Evolutionary conservation across 2,113 vertebrate genomes (phyloP).

Genomic region (Gnathonemus longibarbis): DNA sequence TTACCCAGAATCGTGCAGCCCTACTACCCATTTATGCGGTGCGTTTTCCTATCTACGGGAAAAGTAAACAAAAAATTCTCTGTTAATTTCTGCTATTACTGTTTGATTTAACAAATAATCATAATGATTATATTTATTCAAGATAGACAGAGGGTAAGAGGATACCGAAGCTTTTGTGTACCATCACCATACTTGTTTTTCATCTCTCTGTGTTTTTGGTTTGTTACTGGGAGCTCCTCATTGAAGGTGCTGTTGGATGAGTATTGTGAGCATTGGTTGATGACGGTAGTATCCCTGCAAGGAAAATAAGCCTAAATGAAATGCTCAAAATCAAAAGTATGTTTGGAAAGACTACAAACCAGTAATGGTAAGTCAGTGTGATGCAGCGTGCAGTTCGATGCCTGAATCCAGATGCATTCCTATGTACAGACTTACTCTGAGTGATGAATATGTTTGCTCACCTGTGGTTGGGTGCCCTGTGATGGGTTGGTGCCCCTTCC

Average conservation of each 20-base stretch:
- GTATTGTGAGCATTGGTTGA: slow-evolving; percentile 83
- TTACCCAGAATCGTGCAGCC: too few species aligned
- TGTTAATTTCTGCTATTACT: neutral
- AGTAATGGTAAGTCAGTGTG: neutral
- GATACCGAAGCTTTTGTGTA: neutral
- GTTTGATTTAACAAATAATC: neutral
- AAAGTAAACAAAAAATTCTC: neutral
- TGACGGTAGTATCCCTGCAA: slow-evolving; percentile 83
- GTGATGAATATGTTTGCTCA: slow-evolving; percentile 22
- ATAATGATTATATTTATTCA: neutral
- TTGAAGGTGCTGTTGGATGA: slow-evolving; percentile 90
- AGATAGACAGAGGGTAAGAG: neutral
- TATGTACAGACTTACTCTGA: neutral
- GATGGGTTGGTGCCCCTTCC: too few species aligned
- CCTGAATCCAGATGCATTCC: neutral
- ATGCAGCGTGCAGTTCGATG: neutral
- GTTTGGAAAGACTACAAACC: neutral
- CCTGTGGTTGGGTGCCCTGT: slow-evolving; percentile 60
- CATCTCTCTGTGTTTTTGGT: slow-evolving; percentile 87
- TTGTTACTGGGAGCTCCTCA: slow-evolving; percentile 70
- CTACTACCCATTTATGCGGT: neutral
- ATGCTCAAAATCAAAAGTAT: neutral
- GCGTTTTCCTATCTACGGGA: neutral
- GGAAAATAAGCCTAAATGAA: neutral
- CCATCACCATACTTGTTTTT: slow-evolving; percentile 74